Base-by-base conservation (phyloP, 64 coral and sea anemone genomes). In the Dendronephthya gigantea region DNA sequence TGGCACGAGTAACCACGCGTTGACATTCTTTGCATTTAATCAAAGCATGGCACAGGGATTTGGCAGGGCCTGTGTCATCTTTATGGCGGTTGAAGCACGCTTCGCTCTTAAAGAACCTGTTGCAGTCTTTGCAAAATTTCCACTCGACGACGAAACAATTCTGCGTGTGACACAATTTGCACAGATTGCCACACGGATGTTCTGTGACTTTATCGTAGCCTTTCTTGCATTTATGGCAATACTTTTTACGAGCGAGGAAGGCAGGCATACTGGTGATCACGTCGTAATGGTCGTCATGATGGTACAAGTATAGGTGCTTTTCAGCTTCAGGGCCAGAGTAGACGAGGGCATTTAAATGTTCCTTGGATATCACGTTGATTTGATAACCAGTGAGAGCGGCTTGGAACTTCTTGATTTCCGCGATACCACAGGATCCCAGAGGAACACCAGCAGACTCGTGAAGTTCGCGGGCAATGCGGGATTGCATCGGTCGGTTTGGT, bases 321-420 rank as follows among this genome's bases (percentile, higher is more conserved):
- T 94, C 86, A 2, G 9, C 22, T 0, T 85, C 1, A 15, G 89
- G 65, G 39, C 90, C 89, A 14, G 83, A 86, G 49, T 88, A n/a
- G n/a, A n/a, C n/a, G n/a, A n/a, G n/a, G n/a, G n/a, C n/a, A n/a
- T n/a, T n/a, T n/a, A n/a, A n/a, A 83, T 86, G 86, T 7, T 89
- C 49, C 40, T 36, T 62, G 7, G 92, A 83, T 12, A 94, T 40
- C 1, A 94, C 83, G 33, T 52, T 85, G 17, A 90, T 50, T 43
- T 94, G 92, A 41, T 88, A 88, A 0, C 82, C 49, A 4, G 15
- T 11, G 0, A 94, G 49, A 31, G n/a, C 9, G 0, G 8, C 39
- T 90, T 94, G 82, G 82, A 94, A 88, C 14, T 1, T 76, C 8
- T 88, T 68, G 3, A 94, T 38, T 69, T 94, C 85, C 32, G 66